Evolutionary conservation across 2,888 invertebrate genomes (phyloP).

Genomic region (Brachypterus glaber): DNA sequence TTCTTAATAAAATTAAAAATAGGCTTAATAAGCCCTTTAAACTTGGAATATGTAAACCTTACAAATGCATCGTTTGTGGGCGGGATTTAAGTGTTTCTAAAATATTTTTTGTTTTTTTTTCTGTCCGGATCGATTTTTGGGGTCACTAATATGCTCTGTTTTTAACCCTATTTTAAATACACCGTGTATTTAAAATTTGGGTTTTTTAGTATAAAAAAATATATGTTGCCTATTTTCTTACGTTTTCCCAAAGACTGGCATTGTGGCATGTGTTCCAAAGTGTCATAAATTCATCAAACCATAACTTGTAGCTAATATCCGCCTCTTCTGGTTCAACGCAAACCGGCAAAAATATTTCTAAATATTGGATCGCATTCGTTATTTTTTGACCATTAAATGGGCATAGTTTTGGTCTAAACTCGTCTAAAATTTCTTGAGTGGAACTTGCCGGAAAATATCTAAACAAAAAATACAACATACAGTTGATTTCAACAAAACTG

Average conservation of each 20-base stretch:
- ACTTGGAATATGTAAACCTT: no score
- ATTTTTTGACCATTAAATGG: slow-evolving; percentile 55
- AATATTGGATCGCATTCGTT: slow-evolving; percentile 44
- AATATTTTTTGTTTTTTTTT: no score
- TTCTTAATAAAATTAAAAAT: no score
- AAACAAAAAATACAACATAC: slow-evolving; percentile 25
- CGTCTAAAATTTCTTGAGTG: slow-evolving; percentile 78
- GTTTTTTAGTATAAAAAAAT: not conserved
- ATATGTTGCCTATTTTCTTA: slow-evolving; percentile 30
- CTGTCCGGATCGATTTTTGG: no score
- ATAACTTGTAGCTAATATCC: slow-evolving; percentile 59
- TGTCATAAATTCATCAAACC: slow-evolving; percentile 70
- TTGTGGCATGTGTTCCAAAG: slow-evolving; percentile 73
- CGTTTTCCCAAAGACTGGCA: slow-evolving; percentile 57
- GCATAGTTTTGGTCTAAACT: slow-evolving; percentile 69
- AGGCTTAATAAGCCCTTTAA: no score
- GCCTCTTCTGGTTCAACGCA: slow-evolving; percentile 53
- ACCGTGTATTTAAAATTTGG: no score
- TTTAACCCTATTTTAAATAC: no score
- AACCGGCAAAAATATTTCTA: slow-evolving; percentile 71
- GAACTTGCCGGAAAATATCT: slow-evolving; percentile 65
- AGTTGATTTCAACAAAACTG: no score
- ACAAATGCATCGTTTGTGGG: no score
- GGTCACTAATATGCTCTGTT: no score
- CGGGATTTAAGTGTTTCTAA: no score